Conservation (phyloP, 2,797 vertebrate genomes). For the Bradypodion ventrale region DNA sequence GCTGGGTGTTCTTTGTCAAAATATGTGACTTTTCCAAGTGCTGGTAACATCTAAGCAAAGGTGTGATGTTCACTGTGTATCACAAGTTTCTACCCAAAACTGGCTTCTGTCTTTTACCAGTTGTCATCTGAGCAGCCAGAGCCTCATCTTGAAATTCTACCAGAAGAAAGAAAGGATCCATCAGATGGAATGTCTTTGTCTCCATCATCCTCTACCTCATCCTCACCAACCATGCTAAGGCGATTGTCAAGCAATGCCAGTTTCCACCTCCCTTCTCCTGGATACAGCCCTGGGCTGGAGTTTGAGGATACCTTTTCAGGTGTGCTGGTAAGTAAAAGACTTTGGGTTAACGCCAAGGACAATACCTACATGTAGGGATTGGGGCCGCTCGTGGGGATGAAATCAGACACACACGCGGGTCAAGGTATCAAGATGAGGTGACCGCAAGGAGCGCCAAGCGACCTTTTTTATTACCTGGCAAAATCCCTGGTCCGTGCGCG, state of each 20-base stretch:
- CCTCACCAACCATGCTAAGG: neutral
- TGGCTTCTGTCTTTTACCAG: neutral
- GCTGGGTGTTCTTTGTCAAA: no score
- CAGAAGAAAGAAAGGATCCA: neutral
- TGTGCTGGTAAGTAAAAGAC: constrained; percentile 27
- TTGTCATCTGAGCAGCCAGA: fast-evolving
- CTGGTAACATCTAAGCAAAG: no score
- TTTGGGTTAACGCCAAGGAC: no score
- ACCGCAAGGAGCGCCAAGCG: no score
- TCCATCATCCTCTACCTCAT: constrained; percentile 17
- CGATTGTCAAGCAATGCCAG: neutral
- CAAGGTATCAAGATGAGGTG: no score
- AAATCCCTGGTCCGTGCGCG: no score
- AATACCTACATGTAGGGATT: no score
- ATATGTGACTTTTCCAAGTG: no score
- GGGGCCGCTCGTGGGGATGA: no score
- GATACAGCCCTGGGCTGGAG: neutral
- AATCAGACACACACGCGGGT: no score
- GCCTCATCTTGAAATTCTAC: neutral
- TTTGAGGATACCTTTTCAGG: neutral
- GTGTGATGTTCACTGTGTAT: no score
- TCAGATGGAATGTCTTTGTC: neutral
- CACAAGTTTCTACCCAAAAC: neutral
- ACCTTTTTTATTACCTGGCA: no score
- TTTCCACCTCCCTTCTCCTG: constrained; percentile 25